Evolutionary conservation across 1,140 invertebrate genomes (phyloP).

Genomic region (Drosophila sp.): DNA sequence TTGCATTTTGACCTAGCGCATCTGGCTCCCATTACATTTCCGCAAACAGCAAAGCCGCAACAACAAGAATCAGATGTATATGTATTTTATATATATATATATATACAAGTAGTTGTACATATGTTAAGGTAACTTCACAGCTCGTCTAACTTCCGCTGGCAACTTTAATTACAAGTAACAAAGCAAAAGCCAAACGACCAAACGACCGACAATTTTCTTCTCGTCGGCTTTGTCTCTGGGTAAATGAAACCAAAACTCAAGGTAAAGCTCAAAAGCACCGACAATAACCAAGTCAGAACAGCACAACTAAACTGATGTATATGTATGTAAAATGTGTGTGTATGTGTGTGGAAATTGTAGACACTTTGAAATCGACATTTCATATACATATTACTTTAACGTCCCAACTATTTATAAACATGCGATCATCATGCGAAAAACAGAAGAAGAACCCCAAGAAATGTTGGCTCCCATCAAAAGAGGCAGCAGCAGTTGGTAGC

Average conservation of each 20-base stretch:
- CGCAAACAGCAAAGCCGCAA: constrained; percentile 43
- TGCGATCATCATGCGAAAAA: constrained; percentile 67
- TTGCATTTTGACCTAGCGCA: constrained; percentile 52
- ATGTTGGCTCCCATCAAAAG: constrained; percentile 36
- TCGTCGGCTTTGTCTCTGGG: constrained; percentile 30
- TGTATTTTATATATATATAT: no score
- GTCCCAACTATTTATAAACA: constrained; percentile 77
- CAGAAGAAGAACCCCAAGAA: constrained; percentile 35
- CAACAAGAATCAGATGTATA: constrained; percentile 28
- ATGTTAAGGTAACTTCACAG: constrained; percentile 66
- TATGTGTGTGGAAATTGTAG: constrained; percentile 54
- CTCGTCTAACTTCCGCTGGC: constrained; percentile 74
- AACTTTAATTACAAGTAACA: constrained; percentile 75
- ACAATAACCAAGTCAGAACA: constrained; percentile 35
- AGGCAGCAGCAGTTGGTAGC: constrained; percentile 35
- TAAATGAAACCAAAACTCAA: constrained; percentile 75
- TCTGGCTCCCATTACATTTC: constrained; percentile 67
- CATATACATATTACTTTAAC: constrained; percentile 61
- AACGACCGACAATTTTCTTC: constrained; percentile 66
- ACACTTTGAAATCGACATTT: constrained; percentile 73
- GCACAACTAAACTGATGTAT: neutral
- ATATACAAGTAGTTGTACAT: neutral
- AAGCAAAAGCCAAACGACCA: constrained; percentile 29
- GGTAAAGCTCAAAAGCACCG: constrained; percentile 65
- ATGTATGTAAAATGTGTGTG: constrained; percentile 5